Conservation (phyloP, 2,888 invertebrate species). For the Mesopsocus fuscifrons region DNA sequence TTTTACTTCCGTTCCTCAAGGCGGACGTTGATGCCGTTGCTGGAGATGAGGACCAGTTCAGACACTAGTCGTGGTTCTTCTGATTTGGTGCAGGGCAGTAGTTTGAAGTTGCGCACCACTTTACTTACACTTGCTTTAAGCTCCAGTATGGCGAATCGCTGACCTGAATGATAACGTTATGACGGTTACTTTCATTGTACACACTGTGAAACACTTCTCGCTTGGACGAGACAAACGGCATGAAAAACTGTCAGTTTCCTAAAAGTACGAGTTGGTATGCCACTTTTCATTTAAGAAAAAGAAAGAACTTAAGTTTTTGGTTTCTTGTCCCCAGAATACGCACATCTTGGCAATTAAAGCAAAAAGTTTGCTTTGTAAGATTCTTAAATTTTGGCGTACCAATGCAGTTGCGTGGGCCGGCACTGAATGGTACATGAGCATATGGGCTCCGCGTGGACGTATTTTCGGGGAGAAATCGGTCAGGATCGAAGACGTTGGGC, state of each 20-base stretch:
- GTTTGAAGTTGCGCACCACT: constrained; percentile 7
- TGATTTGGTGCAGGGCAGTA: not conserved
- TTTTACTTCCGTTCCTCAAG: not conserved
- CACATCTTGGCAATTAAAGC: too few relatives aligned
- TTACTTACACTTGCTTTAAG: constrained; percentile 6
- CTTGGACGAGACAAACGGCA: too few relatives aligned
- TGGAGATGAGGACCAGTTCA: constrained; percentile 5
- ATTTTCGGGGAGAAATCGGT: constrained; percentile 26
- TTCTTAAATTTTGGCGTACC: constrained; percentile 16
- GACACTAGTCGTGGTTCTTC: constrained; percentile 4
- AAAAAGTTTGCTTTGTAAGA: constrained; percentile 1
- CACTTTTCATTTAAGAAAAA: too few relatives aligned
- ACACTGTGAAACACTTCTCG: too few relatives aligned
- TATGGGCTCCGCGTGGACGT: constrained; percentile 25
- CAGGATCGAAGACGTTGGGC: constrained; percentile 27
- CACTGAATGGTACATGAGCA: constrained; percentile 27
- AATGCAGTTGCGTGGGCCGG: constrained; percentile 28
- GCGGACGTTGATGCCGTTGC: constrained; percentile 7
- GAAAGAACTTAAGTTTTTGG: not conserved
- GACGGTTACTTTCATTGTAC: too few relatives aligned
- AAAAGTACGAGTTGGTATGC: too few relatives aligned
- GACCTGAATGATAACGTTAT: constrained; percentile 8
- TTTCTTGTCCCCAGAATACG: too few relatives aligned
- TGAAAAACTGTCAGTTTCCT: too few relatives aligned
- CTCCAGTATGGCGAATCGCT: constrained; percentile 10